phyloP scores from a whole-genome alignment of 1,140 invertebrate genomes.

The honey bee (Apis mellifera) region DNA sequence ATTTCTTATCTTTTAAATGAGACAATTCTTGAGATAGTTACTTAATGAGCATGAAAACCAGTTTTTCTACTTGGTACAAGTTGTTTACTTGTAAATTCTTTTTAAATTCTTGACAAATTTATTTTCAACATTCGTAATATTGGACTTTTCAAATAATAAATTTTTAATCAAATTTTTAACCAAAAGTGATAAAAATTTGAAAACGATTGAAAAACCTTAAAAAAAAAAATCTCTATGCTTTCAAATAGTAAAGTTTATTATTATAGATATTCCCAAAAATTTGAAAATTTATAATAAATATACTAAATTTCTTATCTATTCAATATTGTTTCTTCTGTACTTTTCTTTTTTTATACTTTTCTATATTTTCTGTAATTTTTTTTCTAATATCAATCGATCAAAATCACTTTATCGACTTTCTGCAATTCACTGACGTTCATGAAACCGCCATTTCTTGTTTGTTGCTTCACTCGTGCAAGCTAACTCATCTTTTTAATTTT shows the following conservation, averaged over 20 bases:
- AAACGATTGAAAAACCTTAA: too few species aligned
- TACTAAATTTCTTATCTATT: neutral
- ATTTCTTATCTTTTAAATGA: neutral
- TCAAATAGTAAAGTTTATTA: too few species aligned
- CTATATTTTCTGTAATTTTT: neutral
- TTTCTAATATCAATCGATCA: neutral
- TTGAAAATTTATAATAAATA: neutral
- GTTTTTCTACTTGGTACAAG: slow-evolving; percentile 31
- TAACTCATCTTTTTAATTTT: neutral
- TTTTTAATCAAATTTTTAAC: too few species aligned
- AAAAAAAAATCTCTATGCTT: neutral
- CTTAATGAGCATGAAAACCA: slow-evolving; percentile 10
- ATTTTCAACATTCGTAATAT: neutral
- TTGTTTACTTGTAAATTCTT: neutral
- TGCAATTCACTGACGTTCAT: neutral
- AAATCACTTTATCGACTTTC: neutral
- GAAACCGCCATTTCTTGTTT: neutral
- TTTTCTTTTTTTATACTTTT: neutral
- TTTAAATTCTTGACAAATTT: neutral
- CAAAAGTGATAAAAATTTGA: too few species aligned
- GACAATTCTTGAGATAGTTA: neutral
- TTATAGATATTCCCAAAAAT: neutral
- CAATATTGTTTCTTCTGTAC: neutral
- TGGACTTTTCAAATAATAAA: too few species aligned
- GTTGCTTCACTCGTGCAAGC: neutral